These are phyloP conservation scores for Elephantulus edwardii DNA, from an alignment of 2,113 vertebrate species.

Conservation along the genomic window DNA sequence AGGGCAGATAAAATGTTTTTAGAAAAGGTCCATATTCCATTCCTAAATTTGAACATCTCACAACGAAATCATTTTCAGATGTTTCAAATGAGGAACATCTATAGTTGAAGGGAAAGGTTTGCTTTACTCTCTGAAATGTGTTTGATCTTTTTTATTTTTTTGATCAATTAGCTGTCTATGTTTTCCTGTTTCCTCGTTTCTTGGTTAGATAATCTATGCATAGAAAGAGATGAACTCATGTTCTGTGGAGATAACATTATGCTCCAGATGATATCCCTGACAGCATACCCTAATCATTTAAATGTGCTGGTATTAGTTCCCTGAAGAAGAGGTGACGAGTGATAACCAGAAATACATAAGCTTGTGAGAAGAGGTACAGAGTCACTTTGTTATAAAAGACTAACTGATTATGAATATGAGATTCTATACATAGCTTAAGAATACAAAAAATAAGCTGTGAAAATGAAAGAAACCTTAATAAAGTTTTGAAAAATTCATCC, in stretches of 20 bases:
- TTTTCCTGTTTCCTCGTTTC: background rate
- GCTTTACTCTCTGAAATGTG: background rate
- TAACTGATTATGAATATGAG: fast-evolving
- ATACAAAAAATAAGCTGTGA: fast-evolving
- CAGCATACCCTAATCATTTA: background rate
- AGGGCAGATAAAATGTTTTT: background rate
- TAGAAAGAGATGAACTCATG: background rate
- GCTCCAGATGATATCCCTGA: background rate
- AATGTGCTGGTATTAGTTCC: background rate
- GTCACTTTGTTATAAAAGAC: background rate
- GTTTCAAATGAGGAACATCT: slow-evolving; percentile 50
- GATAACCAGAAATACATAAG: background rate
- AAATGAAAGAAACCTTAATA: background rate
- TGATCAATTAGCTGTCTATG: background rate
- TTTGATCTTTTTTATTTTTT: background rate
- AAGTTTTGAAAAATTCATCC: background rate
- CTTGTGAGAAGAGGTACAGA: fast-evolving
- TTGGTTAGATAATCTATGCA: background rate
- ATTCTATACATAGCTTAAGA: fast-evolving
- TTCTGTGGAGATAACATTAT: background rate
- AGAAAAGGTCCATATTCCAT: background rate
- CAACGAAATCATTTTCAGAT: slow-evolving; percentile 39
- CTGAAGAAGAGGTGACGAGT: background rate
- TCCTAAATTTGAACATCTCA: background rate
- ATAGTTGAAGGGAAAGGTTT: background rate